A percentile compares a stretch with the other conserved stretches of the same genome.
Evolutionary conservation across 2,113 vertebrate genomes (phyloP).

Genomic region (Machaerirhynchus nigripectus): DNA sequence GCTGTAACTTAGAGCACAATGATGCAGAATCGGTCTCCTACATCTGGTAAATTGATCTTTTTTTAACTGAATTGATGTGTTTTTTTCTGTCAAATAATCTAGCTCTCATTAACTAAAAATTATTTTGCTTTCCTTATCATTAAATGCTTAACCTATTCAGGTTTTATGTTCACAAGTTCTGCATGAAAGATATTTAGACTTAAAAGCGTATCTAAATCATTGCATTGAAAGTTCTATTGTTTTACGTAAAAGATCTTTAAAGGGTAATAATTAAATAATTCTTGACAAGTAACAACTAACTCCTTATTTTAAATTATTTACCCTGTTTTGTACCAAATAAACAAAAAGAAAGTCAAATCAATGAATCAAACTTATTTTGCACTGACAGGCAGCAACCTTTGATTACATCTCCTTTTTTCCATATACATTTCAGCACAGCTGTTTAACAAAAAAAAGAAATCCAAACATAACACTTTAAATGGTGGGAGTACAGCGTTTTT

Average conservation of each 20-base stretch:
- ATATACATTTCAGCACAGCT: neutral
- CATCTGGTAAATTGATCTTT: neutral
- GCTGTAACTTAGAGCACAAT: neutral
- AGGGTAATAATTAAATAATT: neutral
- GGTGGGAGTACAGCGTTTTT: accelerated
- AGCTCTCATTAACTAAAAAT: neutral
- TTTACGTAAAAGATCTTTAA: neutral
- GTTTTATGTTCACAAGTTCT: neutral
- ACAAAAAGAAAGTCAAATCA: neutral
- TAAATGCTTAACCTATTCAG: neutral
- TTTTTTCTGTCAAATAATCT: neutral
- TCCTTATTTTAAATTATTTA: neutral
- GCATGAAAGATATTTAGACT: neutral
- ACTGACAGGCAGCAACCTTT: neutral
- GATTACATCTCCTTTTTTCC: neutral
- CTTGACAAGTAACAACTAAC: neutral
- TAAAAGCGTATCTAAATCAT: neutral
- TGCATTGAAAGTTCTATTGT: neutral
- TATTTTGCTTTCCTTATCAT: neutral
- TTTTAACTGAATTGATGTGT: neutral
- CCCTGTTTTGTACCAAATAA: neutral
- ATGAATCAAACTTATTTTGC: neutral
- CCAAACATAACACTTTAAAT: neutral
- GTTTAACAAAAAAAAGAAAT: neutral
- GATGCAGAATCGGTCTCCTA: neutral